Conservation (phyloP, 1,140 invertebrate species). For the Ips typographus region DNA sequence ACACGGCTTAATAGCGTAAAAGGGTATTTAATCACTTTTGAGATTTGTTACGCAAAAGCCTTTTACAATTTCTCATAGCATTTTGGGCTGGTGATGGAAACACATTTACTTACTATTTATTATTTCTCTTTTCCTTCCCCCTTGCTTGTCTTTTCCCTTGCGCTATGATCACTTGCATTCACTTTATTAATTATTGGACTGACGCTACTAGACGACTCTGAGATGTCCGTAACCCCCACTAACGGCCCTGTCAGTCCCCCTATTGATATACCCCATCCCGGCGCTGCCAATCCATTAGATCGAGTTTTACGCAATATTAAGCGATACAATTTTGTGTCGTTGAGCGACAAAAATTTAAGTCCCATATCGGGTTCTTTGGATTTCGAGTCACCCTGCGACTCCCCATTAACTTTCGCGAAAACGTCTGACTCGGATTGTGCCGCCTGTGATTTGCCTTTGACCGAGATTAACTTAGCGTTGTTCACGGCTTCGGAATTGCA, state of each 20-base stretch:
- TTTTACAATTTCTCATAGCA: not conserved
- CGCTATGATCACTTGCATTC: conserved; percentile 8
- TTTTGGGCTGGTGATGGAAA: conserved; percentile 35
- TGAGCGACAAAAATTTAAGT: conserved; percentile 41
- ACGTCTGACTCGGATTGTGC: conserved; percentile 32
- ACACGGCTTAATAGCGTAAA: no score
- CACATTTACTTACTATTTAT: conserved; percentile 39
- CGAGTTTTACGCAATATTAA: not conserved
- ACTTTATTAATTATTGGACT: conserved; percentile 21
- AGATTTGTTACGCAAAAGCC: no score
- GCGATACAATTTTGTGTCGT: conserved; percentile 17
- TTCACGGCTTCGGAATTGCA: conserved; percentile 47
- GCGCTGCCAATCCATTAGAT: conserved; percentile 23
- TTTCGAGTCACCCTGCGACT: conserved; percentile 43
- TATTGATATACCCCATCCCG: conserved; percentile 32
- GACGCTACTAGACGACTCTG: conserved; percentile 33
- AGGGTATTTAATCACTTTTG: no score
- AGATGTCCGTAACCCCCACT: conserved; percentile 39
- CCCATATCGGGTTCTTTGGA: conserved; percentile 49
- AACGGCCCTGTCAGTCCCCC: conserved; percentile 37
- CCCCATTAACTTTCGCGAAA: conserved; percentile 36
- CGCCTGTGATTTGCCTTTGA: conserved; percentile 56
- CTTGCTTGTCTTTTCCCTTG: conserved; percentile 28
- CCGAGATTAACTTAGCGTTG: conserved; percentile 48
- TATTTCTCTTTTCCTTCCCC: conserved; percentile 42